Conservation (phyloP, 2,113 vertebrate species). For the Caranx ignobilis region DNA sequence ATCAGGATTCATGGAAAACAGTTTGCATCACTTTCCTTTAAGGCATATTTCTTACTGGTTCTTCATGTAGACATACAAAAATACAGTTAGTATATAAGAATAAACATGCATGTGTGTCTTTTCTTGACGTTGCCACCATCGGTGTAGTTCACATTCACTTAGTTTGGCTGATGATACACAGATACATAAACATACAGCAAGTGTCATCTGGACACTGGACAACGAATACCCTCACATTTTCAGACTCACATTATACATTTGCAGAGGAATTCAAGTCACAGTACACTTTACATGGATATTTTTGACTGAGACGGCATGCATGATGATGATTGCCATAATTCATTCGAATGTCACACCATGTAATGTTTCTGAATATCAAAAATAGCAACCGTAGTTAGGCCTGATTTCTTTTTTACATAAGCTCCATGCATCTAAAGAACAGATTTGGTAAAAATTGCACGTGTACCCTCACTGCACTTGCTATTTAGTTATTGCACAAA, state of each 20-base stretch:
- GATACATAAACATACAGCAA: not conserved
- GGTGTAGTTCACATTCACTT: slow-evolving; percentile 46
- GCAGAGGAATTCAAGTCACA: not conserved
- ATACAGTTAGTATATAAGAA: slow-evolving; percentile 47
- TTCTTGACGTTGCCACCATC: not conserved
- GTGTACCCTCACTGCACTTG: slow-evolving; percentile 44
- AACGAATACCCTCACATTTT: slow-evolving; percentile 23
- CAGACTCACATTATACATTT: not conserved
- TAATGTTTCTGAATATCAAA: slow-evolving; percentile 53
- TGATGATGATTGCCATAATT: not conserved
- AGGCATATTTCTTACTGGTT: slow-evolving; percentile 58
- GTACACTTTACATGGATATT: slow-evolving; percentile 5
- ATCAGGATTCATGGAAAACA: slow-evolving; percentile 14
- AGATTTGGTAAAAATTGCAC: slow-evolving; percentile 58
- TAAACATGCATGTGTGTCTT: slow-evolving; percentile 54
- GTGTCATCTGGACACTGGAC: slow-evolving; percentile 1
- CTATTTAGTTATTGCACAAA: slow-evolving; percentile 63
- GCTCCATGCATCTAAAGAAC: slow-evolving; percentile 42
- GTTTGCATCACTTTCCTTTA: slow-evolving; percentile 61
- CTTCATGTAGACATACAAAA: slow-evolving; percentile 56
- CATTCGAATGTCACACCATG: not conserved
- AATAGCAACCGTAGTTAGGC: slow-evolving; percentile 31
- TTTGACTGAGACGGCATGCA: slow-evolving; percentile 41
- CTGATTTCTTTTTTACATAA: slow-evolving; percentile 2
- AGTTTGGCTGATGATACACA: slow-evolving; percentile 33